Evolutionary conservation across 2,113 vertebrate species (phyloP).

Genomic region (Kobus ellipsiprymnus): DNA sequence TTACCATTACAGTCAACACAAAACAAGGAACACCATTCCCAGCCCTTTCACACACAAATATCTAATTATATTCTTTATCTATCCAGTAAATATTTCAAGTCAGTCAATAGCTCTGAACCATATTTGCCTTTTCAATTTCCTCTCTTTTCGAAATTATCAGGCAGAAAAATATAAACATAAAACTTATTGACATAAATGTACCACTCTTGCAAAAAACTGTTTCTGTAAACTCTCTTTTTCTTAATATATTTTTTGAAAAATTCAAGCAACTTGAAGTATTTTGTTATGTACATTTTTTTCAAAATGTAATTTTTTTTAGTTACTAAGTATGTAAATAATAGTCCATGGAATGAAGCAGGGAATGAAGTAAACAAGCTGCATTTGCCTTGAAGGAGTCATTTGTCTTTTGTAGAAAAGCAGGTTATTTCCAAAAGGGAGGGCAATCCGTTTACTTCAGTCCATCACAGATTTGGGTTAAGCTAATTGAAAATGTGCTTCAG

Average conservation of each 20-base stretch:
- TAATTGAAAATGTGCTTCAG: conserved; percentile 13
- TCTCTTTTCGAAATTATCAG: not conserved
- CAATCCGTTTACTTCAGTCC: not conserved
- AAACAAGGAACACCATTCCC: not conserved
- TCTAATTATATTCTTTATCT: conserved; percentile 8
- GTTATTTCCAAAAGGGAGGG: not conserved
- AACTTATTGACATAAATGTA: not conserved
- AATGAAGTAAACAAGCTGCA: not conserved
- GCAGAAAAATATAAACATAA: not conserved
- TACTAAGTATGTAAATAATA: not conserved
- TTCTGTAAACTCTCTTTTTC: not conserved
- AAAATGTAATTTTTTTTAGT: not conserved
- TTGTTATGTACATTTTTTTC: not conserved
- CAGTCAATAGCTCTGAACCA: not conserved
- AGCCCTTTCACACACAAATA: conserved; percentile 22
- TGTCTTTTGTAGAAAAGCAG: not conserved
- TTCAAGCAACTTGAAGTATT: not conserved
- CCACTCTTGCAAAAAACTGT: not conserved
- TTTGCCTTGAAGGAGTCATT: not conserved
- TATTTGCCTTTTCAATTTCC: not conserved
- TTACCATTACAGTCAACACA: not conserved
- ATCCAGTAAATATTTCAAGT: not conserved
- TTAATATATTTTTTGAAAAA: not conserved
- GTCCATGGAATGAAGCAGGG: not conserved
- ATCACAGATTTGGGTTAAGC: not conserved